Conservation (phyloP, 2,113 vertebrate species). For the Chaetodon trifascialis region DNA sequence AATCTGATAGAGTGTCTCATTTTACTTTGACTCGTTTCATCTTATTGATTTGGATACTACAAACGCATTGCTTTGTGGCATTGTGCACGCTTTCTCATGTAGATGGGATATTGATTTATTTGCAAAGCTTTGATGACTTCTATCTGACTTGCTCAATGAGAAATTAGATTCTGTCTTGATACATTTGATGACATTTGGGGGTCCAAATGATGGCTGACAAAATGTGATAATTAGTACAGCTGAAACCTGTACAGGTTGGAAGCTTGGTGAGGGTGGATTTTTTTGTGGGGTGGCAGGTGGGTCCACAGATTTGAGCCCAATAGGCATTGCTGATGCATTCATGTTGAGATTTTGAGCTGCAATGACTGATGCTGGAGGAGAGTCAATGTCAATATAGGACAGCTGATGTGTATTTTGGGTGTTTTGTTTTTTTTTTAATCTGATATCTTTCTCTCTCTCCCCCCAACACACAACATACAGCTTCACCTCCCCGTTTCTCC, state of each 20-base stretch:
- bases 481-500: slow-evolving; percentile 93
- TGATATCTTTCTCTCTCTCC: slow-evolving; percentile 37
- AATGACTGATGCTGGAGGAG: neutral
- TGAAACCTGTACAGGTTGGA: slow-evolving; percentile 10
- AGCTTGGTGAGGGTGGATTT: slow-evolving; percentile 5
- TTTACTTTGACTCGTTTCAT: slow-evolving; percentile 71
- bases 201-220: slow-evolving; percentile 57
- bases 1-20: slow-evolving; percentile 75
- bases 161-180: slow-evolving; percentile 64
- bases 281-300: neutral
- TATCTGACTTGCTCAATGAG: slow-evolving; percentile 60
- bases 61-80: slow-evolving; percentile 64
- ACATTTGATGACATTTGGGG: slow-evolving; percentile 51
- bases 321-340: slow-evolving; percentile 2
- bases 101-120: slow-evolving; percentile 78
- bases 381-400: too few relatives aligned
- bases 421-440: slow-evolving; percentile 30
- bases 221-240: slow-evolving; percentile 46
- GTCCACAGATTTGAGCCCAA: slow-evolving; percentile 1
- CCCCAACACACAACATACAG: slow-evolving; percentile 80
- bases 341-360: slow-evolving; percentile 11
- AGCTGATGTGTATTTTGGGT: slow-evolving; percentile 26
- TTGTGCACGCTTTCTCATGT: slow-evolving; percentile 68
- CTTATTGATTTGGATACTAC: slow-evolving; percentile 76
- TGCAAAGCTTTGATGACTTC: slow-evolving; percentile 71